phyloP scores from a whole-genome alignment of 2,888 invertebrate genomes.

The Callyntrura guangdongensis region DNA sequence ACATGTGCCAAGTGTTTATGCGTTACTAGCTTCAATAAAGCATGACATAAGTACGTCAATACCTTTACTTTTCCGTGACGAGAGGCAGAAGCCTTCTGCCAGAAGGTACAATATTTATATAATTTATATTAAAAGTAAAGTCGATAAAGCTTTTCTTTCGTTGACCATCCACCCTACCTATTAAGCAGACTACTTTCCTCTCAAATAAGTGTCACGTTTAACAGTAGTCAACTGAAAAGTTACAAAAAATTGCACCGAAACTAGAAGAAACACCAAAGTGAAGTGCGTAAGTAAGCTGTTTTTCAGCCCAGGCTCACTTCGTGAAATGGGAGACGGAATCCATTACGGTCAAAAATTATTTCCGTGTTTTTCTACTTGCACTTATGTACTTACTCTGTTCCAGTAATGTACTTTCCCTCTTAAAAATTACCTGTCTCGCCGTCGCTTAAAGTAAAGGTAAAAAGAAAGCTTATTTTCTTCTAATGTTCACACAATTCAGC shows the following conservation, averaged over 20 bases:
- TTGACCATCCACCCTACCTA: conserved; percentile 11
- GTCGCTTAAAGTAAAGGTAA: neutral
- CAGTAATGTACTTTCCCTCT: neutral
- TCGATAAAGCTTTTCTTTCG: conserved; percentile 11
- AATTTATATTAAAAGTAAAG: neutral
- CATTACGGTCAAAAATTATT: conserved; percentile 63
- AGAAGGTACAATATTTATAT: neutral
- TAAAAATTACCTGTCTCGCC: conserved; percentile 5
- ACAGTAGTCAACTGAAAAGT: conserved; percentile 20
- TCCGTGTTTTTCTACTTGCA: conserved; percentile 44
- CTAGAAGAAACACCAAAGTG: neutral
- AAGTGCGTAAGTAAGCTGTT: conserved; percentile 45
- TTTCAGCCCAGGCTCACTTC: neutral
- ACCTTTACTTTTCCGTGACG: neutral
- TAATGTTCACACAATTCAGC: neutral
- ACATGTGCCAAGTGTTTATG: neutral
- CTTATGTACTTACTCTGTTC: conserved; percentile 16
- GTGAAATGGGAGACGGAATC: conserved; percentile 64
- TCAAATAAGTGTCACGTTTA: conserved; percentile 10
- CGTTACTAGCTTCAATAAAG: conserved; percentile 46
- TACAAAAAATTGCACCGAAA: neutral
- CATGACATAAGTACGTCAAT: conserved; percentile 67
- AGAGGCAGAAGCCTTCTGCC: too few relatives aligned
- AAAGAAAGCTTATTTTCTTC: neutral
- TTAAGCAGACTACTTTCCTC: neutral